Percentiles rank a stretch among this genome's conserved stretches.
phyloP scores from a whole-genome alignment of 2,797 vertebrate species.

The Clarias pachynema region DNA sequence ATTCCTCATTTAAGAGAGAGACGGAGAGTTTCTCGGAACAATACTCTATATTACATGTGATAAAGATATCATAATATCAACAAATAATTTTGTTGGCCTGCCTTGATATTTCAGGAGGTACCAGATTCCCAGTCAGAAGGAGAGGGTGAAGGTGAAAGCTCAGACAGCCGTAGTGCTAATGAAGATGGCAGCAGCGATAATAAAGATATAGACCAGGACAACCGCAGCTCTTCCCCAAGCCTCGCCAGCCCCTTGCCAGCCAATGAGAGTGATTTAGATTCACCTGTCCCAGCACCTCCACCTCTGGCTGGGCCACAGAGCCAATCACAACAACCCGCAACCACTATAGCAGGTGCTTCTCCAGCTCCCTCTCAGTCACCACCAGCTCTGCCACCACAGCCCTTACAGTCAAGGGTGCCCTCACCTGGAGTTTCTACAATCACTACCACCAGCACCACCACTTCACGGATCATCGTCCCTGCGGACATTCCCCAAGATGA shows the following conservation, averaged over 20 bases:
- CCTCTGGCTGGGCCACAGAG: conserved; percentile 69
- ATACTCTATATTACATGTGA: neutral
- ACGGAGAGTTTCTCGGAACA: neutral
- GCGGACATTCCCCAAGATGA: conserved; percentile 44
- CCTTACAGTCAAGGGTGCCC: conserved; percentile 38
- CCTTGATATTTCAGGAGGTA: conserved; percentile 76
- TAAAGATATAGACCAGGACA: conserved; percentile 99
- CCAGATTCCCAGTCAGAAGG: conserved; percentile 86
- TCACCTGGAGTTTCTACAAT: conserved; percentile 39
- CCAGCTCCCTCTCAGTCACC: conserved; percentile 70
- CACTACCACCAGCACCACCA: conserved; percentile 5
- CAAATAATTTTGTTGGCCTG: neutral
- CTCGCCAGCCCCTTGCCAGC: conserved; percentile 94
- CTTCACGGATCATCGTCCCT: conserved; percentile 33
- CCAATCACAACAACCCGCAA: conserved; percentile 69
- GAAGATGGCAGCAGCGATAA: conserved; percentile 96
- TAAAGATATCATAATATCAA: neutral
- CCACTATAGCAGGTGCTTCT: conserved; percentile 57
- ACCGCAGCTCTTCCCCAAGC: conserved; percentile 98
- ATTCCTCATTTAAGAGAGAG: neutral
- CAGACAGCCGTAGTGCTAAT: conserved; percentile 94
- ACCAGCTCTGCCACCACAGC: conserved; percentile 54
- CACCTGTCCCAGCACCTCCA: conserved; percentile 85
- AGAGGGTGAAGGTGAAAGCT: conserved; percentile 85
- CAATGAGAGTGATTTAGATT: conserved; percentile 98